Evolutionary conservation across 2,797 vertebrate genomes (phyloP).

Genomic region (Malurus leucopterus): DNA sequence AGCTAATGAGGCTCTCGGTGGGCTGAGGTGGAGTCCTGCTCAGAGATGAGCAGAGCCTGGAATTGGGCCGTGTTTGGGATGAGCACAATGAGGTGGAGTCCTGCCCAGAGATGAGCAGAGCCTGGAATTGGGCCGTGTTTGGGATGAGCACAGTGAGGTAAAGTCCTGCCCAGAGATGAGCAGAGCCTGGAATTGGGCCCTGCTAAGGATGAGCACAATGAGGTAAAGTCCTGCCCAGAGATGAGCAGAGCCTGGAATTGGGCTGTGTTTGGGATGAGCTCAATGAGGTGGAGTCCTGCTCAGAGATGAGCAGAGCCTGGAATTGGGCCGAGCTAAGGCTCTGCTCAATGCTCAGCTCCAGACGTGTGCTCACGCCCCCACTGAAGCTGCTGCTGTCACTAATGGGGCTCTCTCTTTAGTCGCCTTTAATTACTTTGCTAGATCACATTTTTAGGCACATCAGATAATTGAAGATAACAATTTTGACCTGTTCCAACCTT

Average conservation of each 20-base stretch:
- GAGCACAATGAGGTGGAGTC: background rate
- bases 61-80: background rate
- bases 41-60: fast-evolving
- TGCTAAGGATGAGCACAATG: background rate
- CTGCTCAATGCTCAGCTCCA: background rate
- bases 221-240: background rate
- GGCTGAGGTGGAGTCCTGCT: background rate
- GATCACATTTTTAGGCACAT: background rate
- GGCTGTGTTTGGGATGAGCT: background rate
- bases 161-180: too few relatives aligned
- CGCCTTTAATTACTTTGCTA: background rate
- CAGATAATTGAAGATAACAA: background rate
- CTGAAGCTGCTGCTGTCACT: background rate
- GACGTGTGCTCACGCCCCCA: background rate
- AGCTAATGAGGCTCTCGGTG: background rate
- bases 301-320: fast-evolving
- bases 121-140: too few relatives aligned
- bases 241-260: background rate
- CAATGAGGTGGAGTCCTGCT: background rate
- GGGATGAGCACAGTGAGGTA: background rate
- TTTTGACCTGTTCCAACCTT: background rate
- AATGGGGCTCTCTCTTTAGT: background rate
- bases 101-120: too few relatives aligned
- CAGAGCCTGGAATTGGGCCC: too few relatives aligned
- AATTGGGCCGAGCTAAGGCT: background rate